Evolutionary conservation across 2,888 invertebrate species (phyloP).

Genomic region (Apamea crenata): DNA sequence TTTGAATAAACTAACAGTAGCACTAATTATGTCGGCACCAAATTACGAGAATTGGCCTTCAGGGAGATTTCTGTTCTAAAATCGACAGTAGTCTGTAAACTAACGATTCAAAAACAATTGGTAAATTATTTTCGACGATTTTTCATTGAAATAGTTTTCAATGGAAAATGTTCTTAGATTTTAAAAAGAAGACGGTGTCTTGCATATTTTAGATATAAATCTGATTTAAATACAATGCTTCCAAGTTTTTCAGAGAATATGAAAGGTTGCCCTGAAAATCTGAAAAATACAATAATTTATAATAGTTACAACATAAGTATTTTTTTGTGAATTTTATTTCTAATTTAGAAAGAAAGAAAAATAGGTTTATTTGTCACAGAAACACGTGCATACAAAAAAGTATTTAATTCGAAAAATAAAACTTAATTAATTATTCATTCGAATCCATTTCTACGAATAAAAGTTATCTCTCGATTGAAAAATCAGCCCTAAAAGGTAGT

Average conservation of each 20-base stretch:
- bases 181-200: neutral
- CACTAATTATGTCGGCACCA: conserved; percentile 30
- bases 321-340: neutral
- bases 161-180: neutral
- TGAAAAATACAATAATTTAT: neutral
- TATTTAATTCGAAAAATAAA: too few relatives aligned
- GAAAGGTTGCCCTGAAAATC: neutral
- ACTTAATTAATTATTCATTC: neutral
- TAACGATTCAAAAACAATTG: neutral
- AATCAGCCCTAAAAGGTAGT: neutral
- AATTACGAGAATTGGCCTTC: too few relatives aligned
- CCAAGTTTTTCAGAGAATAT: neutral
- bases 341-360: too few relatives aligned
- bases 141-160: neutral
- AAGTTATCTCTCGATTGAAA: too few relatives aligned
- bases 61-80: neutral
- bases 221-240: neutral
- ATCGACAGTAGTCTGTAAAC: too few relatives aligned
- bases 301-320: neutral
- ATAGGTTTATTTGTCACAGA: too few relatives aligned
- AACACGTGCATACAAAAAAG: too few relatives aligned
- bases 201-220: neutral
- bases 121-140: neutral
- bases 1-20: conserved; percentile 39
- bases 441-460: neutral